Percentiles rank a stretch among this genome's conserved stretches.
Conservation (phyloP, 2,888 invertebrate species). For the Osmoderma eremita region DNA sequence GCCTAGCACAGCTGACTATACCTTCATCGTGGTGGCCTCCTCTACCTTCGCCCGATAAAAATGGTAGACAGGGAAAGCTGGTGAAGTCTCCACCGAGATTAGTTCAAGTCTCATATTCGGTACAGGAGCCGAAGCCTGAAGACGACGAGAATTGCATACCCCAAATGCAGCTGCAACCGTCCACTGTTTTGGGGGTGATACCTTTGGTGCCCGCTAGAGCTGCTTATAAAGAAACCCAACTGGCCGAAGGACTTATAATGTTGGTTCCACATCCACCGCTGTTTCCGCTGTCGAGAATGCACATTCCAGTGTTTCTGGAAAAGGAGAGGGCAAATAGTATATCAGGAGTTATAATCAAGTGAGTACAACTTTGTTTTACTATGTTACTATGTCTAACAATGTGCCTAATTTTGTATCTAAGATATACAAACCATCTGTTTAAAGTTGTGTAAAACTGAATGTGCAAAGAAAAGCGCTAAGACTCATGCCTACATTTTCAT, state of each 20-base stretch:
- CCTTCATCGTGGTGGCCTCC: conserved; percentile 94
- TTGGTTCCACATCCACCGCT: conserved; percentile 88
- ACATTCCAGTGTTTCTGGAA: conserved; percentile 89
- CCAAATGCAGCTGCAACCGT: conserved; percentile 74
- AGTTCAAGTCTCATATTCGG: conserved; percentile 86
- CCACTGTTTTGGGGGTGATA: conserved; percentile 69
- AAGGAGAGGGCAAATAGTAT: conserved; percentile 73
- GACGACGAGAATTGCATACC: conserved; percentile 78
- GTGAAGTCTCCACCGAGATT: conserved; percentile 73
- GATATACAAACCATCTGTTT: no score
- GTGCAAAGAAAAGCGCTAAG: no score
- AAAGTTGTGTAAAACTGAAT: no score
- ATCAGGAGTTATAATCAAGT: conserved; percentile 88
- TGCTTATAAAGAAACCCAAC: conserved; percentile 84
- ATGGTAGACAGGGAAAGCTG: conserved; percentile 64
- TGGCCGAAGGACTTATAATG: conserved; percentile 85
- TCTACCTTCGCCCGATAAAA: conserved; percentile 71
- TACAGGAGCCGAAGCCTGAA: conserved; percentile 81
- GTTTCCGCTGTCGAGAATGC: conserved; percentile 88
- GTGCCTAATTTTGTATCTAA: no score
- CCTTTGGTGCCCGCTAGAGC: conserved; percentile 81
- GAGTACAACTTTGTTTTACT: conserved; percentile 56
- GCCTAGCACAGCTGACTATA: conserved; percentile 83
- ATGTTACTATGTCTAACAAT: no score
- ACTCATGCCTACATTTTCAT: no score